Conservation (phyloP, 2,888 invertebrate genomes). For the Melikaiella ostensackeni region DNA sequence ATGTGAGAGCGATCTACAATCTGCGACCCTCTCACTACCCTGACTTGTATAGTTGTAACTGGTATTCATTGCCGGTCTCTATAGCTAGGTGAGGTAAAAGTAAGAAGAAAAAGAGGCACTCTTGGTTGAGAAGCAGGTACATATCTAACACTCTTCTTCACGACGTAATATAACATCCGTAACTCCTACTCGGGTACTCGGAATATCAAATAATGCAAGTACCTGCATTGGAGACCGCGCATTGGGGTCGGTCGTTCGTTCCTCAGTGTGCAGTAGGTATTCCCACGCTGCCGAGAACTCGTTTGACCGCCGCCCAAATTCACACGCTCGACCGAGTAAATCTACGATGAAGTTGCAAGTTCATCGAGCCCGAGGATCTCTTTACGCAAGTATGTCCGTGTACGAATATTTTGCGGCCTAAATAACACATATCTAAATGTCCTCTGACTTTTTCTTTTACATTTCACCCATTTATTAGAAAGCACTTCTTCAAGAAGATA, state of each 20-base stretch:
- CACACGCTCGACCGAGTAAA: slow-evolving; percentile 57
- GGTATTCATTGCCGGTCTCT: not conserved
- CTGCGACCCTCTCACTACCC: slow-evolving; percentile 17
- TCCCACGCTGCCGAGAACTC: slow-evolving; percentile 63
- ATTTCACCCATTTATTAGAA: not conserved
- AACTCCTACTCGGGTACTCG: slow-evolving; percentile 48
- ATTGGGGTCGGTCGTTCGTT: slow-evolving; percentile 57
- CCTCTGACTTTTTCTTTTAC: not conserved
- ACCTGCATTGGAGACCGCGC: slow-evolving; percentile 58
- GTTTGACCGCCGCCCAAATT: slow-evolving; percentile 63
- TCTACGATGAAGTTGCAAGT: slow-evolving; percentile 45
- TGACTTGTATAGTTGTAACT: not conserved
- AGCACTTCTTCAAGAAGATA: not conserved
- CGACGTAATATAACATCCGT: slow-evolving; percentile 55
- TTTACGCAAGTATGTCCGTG: slow-evolving; percentile 8
- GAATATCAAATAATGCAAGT: slow-evolving; percentile 61
- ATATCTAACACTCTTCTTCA: slow-evolving; percentile 48
- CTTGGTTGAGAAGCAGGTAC: slow-evolving; percentile 42
- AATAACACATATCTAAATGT: not conserved
- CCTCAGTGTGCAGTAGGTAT: slow-evolving; percentile 50
- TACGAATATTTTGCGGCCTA: not conserved
- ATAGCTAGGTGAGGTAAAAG: slow-evolving; percentile 41
- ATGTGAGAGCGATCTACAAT: not conserved
- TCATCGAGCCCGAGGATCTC: slow-evolving; percentile 43
- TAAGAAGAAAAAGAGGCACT: slow-evolving; percentile 45